Percentiles rank a stretch among this genome's conserved stretches.
Evolutionary conservation across 2,888 invertebrate species (phyloP).

Genomic region (Brenthis daphne): DNA sequence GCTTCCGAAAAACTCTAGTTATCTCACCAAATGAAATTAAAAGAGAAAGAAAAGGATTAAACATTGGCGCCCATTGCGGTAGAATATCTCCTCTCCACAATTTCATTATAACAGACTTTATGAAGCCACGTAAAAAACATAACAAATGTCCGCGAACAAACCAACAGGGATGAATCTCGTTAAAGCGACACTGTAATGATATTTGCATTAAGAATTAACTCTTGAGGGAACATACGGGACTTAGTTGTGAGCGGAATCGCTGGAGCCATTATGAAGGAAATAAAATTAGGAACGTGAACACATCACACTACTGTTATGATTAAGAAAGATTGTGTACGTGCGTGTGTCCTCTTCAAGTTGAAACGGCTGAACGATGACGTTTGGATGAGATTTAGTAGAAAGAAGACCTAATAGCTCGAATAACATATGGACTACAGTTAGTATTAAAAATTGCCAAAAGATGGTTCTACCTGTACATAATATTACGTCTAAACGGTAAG

Average conservation of each 20-base stretch:
- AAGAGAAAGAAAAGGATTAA: conserved; percentile 14
- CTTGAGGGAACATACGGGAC: conserved; percentile 45
- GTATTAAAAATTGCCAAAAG: neutral
- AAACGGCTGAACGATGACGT: too few relatives aligned
- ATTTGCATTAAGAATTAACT: conserved; percentile 71
- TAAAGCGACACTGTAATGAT: conserved; percentile 64
- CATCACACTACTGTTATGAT: too few relatives aligned
- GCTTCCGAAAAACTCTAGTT: conserved; percentile 3
- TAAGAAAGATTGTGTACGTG: too few relatives aligned
- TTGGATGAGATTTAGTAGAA: too few relatives aligned
- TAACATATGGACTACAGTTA: neutral
- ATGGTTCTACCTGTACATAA: neutral
- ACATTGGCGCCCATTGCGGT: conserved; percentile 22
- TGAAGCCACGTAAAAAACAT: conserved; percentile 39
- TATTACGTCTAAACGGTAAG: too few relatives aligned
- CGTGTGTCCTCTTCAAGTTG: too few relatives aligned
- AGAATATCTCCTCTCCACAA: conserved; percentile 25
- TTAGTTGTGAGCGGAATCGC: conserved; percentile 7
- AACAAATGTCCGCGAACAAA: conserved; percentile 48
- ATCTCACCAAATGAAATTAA: conserved; percentile 14
- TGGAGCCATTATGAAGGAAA: too few relatives aligned
- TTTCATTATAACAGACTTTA: conserved; percentile 38
- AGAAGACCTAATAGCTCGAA: neutral
- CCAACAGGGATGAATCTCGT: conserved; percentile 63
- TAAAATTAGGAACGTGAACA: too few relatives aligned